These are phyloP conservation scores for Perithous albicinctus DNA, from an alignment of 2,888 invertebrate species.

Conservation along the genomic window DNA sequence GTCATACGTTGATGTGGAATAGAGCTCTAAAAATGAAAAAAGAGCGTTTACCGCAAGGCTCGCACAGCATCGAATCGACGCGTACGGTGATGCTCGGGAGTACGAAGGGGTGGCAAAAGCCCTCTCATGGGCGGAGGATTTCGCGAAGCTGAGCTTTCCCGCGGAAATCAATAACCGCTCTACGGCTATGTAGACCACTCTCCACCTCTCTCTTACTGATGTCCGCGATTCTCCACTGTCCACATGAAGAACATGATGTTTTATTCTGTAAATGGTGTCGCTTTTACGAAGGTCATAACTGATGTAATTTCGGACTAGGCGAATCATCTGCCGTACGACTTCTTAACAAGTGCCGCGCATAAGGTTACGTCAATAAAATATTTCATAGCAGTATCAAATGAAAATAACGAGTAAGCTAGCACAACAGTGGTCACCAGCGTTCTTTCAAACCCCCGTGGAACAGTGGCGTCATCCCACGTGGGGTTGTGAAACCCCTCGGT, in stretches of 20 bases:
- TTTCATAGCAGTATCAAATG: slow-evolving; percentile 36
- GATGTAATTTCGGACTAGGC: slow-evolving; percentile 17
- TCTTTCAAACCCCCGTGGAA: slow-evolving; percentile 37
- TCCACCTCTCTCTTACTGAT: slow-evolving; percentile 22
- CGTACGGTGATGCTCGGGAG: slow-evolving; percentile 54
- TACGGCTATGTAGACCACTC: slow-evolving; percentile 69
- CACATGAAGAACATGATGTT: slow-evolving; percentile 22
- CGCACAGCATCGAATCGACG: slow-evolving; percentile 28
- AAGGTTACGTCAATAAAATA: slow-evolving; percentile 44
- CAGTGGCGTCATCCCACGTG: slow-evolving; percentile 82
- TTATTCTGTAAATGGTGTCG: neutral
- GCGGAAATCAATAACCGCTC: slow-evolving; percentile 81
- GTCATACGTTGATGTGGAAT: slow-evolving; percentile 26
- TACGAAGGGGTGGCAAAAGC: slow-evolving; percentile 60
- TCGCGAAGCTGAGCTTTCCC: slow-evolving; percentile 77
- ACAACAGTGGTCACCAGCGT: neutral
- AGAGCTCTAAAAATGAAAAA: slow-evolving; percentile 50
- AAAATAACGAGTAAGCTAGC: slow-evolving; percentile 19
- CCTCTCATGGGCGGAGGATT: slow-evolving; percentile 71
- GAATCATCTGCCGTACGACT: slow-evolving; percentile 13
- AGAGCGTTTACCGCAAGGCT: slow-evolving; percentile 45
- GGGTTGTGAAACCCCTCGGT: slow-evolving; percentile 78
- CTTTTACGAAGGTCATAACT: slow-evolving; percentile 15
- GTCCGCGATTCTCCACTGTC: slow-evolving; percentile 8
- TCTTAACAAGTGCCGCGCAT: slow-evolving; percentile 12